Evolutionary conservation across 2,113 vertebrate species (phyloP).

Genomic region (Scomber colias): DNA sequence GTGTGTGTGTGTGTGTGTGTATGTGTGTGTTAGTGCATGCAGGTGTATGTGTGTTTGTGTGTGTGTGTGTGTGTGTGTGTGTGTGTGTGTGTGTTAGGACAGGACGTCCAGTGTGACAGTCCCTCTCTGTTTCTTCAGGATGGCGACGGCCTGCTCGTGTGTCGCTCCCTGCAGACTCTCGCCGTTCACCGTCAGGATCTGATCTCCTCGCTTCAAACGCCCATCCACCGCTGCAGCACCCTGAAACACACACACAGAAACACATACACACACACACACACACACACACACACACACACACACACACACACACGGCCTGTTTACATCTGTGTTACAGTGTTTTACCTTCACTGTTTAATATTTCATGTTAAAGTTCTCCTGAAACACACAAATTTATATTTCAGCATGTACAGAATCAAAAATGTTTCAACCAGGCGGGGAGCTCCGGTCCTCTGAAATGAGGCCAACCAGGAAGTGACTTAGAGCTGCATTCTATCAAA

Average conservation of each 20-base stretch:
- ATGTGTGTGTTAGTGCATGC: not conserved
- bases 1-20: not conserved
- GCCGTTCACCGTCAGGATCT: constrained; percentile 92
- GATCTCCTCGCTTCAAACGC: constrained; percentile 92
- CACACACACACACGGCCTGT: too few relatives aligned
- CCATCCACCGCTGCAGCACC: constrained; percentile 93
- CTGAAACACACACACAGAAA: constrained; percentile 73
- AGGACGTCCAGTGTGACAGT: constrained; percentile 88
- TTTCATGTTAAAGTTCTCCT: too few relatives aligned
- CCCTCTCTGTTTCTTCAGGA: constrained; percentile 92
- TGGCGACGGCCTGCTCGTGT: constrained; percentile 92
- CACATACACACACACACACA: not conserved
- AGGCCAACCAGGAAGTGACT: too few relatives aligned
- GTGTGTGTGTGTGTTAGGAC: constrained; percentile 80
- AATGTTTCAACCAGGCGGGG: too few relatives aligned
- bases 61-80: constrained; percentile 25
- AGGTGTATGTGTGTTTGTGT: constrained; percentile 4
- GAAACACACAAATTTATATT: too few relatives aligned
- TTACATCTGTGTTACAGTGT: too few relatives aligned
- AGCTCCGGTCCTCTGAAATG: too few relatives aligned
- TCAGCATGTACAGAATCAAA: too few relatives aligned
- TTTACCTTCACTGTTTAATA: too few relatives aligned
- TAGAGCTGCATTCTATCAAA: too few relatives aligned
- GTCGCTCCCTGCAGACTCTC: constrained; percentile 91
- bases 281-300: too few relatives aligned